Percentiles rank a stretch among this genome's conserved stretches.
Evolutionary conservation across 2,888 invertebrate species (phyloP).

Genomic region (Standfussiana lucernea): DNA sequence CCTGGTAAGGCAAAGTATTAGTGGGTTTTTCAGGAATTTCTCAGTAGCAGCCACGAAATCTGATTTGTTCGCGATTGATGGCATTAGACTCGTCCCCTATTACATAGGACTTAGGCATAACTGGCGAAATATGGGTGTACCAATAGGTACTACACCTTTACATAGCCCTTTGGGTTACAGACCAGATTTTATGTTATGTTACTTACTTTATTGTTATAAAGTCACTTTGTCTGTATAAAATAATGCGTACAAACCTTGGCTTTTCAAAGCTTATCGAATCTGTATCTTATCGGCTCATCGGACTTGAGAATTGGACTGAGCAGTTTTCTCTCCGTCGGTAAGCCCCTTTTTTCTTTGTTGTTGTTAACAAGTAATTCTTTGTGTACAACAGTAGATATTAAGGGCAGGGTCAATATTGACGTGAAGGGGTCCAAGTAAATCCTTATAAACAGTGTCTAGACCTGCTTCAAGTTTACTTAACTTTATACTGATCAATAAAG

Average conservation of each 20-base stretch:
- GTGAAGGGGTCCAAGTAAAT: constrained; percentile 1
- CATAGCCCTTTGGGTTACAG: accelerated
- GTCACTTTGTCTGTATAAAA: background rate
- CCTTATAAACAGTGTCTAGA: constrained; percentile 37
- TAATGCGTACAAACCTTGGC: background rate
- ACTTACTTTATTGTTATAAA: background rate
- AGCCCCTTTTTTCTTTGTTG: constrained; percentile 9
- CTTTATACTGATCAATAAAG: background rate
- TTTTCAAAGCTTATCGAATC: background rate
- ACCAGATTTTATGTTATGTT: too few relatives aligned
- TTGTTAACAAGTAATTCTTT: constrained; percentile 10
- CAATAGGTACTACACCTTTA: too few relatives aligned
- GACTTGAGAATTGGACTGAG: background rate
- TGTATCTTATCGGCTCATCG: background rate
- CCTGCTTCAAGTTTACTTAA: constrained; percentile 16
- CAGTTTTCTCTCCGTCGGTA: background rate
- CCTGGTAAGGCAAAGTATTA: background rate
- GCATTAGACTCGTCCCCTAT: too few relatives aligned
- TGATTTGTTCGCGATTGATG: too few relatives aligned
- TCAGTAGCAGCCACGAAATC: too few relatives aligned
- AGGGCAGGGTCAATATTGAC: constrained; percentile 8
- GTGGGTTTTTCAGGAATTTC: background rate
- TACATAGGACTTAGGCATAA: background rate
- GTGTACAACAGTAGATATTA: constrained; percentile 7
- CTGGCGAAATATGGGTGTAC: background rate